Percentiles rank a stretch among this genome's conserved stretches.
These are phyloP conservation scores for Parapsyche elsis DNA, from an alignment of 1,140 invertebrate species.

Conservation along the genomic window DNA sequence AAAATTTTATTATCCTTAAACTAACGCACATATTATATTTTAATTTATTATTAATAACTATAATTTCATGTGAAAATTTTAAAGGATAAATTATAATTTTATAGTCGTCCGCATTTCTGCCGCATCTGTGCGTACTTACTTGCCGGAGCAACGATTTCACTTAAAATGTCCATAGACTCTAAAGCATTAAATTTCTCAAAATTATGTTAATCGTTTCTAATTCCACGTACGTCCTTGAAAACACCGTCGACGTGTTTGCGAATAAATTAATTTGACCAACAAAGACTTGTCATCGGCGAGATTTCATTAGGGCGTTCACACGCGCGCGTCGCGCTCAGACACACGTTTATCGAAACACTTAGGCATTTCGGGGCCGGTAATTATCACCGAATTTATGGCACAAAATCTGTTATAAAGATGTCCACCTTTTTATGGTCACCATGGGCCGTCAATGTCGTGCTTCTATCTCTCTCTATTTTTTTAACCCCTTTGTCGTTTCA, in stretches of 20 bases:
- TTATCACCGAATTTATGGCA: constrained; percentile 52
- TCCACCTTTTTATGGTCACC: constrained; percentile 51
- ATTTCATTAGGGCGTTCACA: constrained; percentile 50
- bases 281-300: constrained; percentile 47
- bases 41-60: too few relatives aligned
- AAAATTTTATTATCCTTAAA: too few relatives aligned
- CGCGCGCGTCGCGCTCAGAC: constrained; percentile 43
- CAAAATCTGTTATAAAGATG: constrained; percentile 54
- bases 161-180: too few relatives aligned
- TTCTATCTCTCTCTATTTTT: neutral
- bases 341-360: constrained; percentile 43
- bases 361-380: constrained; percentile 50
- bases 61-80: too few relatives aligned
- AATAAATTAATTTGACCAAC: constrained; percentile 51
- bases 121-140: too few relatives aligned
- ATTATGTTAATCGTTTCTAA: too few relatives aligned
- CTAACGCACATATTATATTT: too few relatives aligned
- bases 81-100: too few relatives aligned
- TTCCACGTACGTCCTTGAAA: neutral
- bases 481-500: neutral
- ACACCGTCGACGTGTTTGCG: constrained; percentile 26
- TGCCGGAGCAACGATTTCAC: too few relatives aligned
- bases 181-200: too few relatives aligned
- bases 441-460: constrained; percentile 14
- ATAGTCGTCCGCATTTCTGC: too few relatives aligned